phyloP scores from a whole-genome alignment of 2,888 invertebrate genomes.

The Quadriops clusia region DNA sequence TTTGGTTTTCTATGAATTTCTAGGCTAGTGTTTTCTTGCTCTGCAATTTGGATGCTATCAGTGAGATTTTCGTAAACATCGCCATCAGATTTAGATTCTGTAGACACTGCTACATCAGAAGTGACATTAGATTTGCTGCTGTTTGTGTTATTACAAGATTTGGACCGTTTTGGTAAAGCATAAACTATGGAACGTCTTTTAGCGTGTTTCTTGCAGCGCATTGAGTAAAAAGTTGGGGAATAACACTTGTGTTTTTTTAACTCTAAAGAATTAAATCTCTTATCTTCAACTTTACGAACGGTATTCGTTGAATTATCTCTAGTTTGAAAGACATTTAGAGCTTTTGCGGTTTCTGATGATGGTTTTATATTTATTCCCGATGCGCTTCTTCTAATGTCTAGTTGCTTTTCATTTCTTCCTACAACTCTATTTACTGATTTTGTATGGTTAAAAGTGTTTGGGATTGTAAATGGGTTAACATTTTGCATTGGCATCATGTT shows the following conservation, averaged over 20 bases:
- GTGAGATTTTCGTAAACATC: constrained; percentile 49
- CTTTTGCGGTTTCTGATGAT: too few species aligned
- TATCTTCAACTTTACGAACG: not conserved
- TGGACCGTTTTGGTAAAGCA: constrained; percentile 26
- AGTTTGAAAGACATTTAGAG: too few species aligned
- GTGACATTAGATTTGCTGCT: too few species aligned
- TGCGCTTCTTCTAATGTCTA: constrained; percentile 25
- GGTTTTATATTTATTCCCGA: constrained; percentile 24
- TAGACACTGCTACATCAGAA: too few species aligned
- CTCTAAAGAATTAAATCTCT: constrained; percentile 29
- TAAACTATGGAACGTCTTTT: constrained; percentile 33
- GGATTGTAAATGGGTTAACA: too few species aligned
- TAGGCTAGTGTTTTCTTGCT: constrained; percentile 33
- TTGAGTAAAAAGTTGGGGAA: constrained; percentile 36
- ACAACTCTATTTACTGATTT: constrained; percentile 18
- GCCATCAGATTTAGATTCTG: constrained; percentile 29
- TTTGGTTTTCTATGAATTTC: constrained; percentile 34
- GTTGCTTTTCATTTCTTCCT: constrained; percentile 25
- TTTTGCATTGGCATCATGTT: too few species aligned
- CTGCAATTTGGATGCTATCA: constrained; percentile 55
- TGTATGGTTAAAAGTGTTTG: constrained; percentile 20
- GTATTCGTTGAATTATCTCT: constrained; percentile 5
- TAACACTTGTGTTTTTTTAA: constrained; percentile 34
- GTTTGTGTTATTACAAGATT: too few species aligned
- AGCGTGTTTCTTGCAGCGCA: constrained; percentile 35